phyloP scores from a whole-genome alignment of 2,888 invertebrate species.

The Tetanocera ferruginea region DNA sequence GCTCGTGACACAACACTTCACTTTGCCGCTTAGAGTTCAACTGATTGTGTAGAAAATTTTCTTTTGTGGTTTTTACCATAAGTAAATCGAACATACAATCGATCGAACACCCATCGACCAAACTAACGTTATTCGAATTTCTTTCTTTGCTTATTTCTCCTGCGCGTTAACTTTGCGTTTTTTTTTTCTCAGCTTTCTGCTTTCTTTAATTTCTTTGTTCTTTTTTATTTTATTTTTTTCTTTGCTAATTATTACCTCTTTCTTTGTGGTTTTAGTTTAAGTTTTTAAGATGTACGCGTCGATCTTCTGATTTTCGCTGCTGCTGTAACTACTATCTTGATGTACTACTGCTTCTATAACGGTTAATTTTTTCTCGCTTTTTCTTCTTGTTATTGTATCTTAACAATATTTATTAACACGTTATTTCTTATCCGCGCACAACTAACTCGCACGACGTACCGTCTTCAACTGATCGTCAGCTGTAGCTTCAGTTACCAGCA shows the following conservation, averaged over 20 bases:
- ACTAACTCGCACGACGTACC: slow-evolving; percentile 65
- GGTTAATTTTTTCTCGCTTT: slow-evolving; percentile 28
- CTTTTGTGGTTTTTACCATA: slow-evolving; percentile 62
- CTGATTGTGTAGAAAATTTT: slow-evolving; percentile 61
- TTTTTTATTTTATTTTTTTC: neutral
- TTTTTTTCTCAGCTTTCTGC: neutral
- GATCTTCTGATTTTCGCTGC: slow-evolving; percentile 10
- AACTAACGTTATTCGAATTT: neutral
- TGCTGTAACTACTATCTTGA: neutral
- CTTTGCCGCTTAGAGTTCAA: slow-evolving; percentile 54
- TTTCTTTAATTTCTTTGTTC: neutral
- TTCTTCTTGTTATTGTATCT: slow-evolving; percentile 35
- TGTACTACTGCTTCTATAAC: neutral
- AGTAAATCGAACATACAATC: slow-evolving; percentile 47
- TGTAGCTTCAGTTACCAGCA: slow-evolving; percentile 64
- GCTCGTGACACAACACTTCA: slow-evolving; percentile 52
- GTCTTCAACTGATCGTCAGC: slow-evolving; percentile 66
- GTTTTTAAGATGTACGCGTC: slow-evolving; percentile 51
- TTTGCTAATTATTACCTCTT: slow-evolving; percentile 21
- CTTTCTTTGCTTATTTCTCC: neutral
- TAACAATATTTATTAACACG: slow-evolving; percentile 51
- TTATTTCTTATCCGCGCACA: slow-evolving; percentile 57
- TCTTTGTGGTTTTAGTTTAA: slow-evolving; percentile 51
- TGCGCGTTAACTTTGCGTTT: neutral
- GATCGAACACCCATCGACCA: neutral